Conservation (phyloP, 1,140 invertebrate species). For the Lucilia sericata region DNA sequence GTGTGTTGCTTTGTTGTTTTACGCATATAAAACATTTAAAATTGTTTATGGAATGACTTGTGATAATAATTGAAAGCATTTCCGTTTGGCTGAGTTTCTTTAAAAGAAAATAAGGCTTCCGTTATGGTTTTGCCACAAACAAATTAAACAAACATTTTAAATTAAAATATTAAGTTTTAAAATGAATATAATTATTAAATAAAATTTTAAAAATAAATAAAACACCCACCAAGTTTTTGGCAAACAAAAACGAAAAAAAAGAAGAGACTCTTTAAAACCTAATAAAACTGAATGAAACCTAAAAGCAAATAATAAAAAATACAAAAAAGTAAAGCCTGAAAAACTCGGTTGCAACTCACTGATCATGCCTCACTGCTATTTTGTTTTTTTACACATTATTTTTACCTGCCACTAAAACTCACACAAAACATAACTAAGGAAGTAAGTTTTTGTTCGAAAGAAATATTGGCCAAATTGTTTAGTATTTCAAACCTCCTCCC, state of each 20-base stretch:
- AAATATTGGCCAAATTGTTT: conserved; percentile 5
- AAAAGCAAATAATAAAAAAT: neutral
- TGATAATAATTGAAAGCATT: neutral
- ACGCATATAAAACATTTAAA: no score
- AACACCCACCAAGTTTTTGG: neutral
- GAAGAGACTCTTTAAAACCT: neutral
- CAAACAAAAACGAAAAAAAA: no score
- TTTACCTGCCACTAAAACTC: neutral
- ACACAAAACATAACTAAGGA: neutral
- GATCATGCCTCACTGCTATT: neutral
- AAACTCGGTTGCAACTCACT: neutral
- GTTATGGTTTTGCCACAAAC: neutral
- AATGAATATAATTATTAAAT: neutral
- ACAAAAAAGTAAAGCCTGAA: no score
- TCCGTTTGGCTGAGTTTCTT: neutral
- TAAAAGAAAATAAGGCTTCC: neutral
- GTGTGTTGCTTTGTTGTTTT: no score
- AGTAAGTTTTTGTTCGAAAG: neutral
- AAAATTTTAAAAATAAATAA: neutral
- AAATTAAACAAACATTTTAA: neutral
- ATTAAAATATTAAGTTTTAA: neutral
- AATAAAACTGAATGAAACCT: neutral
- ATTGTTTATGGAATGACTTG: neutral
- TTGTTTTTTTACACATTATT: neutral
- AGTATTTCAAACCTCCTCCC: neutral